These are phyloP conservation scores for Xestia xanthographa DNA, from an alignment of 2,888 invertebrate species.

Conservation along the genomic window DNA sequence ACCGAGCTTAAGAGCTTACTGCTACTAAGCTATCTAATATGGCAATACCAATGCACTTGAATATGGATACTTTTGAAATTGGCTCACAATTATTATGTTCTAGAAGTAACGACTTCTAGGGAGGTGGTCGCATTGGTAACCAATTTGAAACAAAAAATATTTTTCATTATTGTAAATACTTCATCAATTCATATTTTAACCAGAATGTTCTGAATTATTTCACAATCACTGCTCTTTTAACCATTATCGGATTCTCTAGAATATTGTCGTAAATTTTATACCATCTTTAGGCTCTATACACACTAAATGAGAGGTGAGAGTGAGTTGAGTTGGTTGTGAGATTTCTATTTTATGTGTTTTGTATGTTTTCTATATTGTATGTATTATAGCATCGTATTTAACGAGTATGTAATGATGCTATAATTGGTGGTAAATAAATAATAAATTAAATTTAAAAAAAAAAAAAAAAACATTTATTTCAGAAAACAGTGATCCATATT, in stretches of 20 bases:
- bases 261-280: neutral
- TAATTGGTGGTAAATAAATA: too few relatives aligned
- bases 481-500: neutral
- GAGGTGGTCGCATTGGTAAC: neutral
- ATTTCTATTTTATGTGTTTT: too few relatives aligned
- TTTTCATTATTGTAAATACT: neutral
- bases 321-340: too few relatives aligned
- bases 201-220: neutral
- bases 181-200: neutral
- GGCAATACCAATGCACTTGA: conserved; percentile 1
- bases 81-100: too few relatives aligned
- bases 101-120: neutral
- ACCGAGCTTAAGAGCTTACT: conserved; percentile 13
- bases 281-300: neutral
- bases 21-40: conserved; percentile 17
- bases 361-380: too few relatives aligned
- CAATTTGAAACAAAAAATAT: neutral
- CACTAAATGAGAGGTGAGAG: too few relatives aligned
- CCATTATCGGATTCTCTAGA: neutral
- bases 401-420: too few relatives aligned
- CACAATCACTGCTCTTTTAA: neutral
- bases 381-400: too few relatives aligned
- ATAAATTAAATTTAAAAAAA: too few relatives aligned
- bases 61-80: conserved; percentile 25
- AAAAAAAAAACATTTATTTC: too few relatives aligned